Percentiles rank a stretch among this genome's conserved stretches.
phyloP scores from a whole-genome alignment of 2,888 invertebrate species.

The Cantharis nigra region DNA sequence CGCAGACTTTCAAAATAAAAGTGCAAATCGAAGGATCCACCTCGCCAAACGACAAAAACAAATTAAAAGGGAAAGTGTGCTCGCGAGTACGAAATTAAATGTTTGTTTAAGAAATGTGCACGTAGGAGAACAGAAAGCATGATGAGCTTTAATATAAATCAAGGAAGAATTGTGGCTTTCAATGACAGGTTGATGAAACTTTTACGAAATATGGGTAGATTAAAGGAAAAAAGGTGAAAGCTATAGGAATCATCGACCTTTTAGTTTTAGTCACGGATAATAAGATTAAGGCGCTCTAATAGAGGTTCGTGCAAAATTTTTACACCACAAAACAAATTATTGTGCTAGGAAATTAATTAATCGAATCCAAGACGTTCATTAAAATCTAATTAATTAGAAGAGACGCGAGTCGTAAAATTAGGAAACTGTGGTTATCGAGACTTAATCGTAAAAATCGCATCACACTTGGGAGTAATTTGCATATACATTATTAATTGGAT shows the following conservation, averaged over 20 bases:
- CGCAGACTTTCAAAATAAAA: background rate
- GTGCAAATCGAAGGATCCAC: slow-evolving; percentile 4
- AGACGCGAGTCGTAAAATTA: background rate
- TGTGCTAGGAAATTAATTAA: background rate
- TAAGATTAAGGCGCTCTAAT: slow-evolving; percentile 22
- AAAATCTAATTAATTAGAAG: background rate
- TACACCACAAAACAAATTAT: background rate
- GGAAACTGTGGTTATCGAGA: background rate
- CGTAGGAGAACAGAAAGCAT: slow-evolving; percentile 1
- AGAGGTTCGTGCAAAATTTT: background rate
- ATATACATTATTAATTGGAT: background rate
- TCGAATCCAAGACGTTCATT: background rate
- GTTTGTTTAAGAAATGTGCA: background rate
- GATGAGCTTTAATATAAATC: background rate
- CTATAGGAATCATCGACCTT: slow-evolving; percentile 23
- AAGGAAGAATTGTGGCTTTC: slow-evolving; percentile 10
- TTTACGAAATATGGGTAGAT: slow-evolving; percentile 19
- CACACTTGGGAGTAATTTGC: background rate
- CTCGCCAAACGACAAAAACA: background rate
- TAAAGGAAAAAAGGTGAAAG: slow-evolving; percentile 24
- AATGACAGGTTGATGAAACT: slow-evolving; percentile 22
- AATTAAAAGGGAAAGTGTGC: slow-evolving; percentile 5
- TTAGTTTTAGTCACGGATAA: slow-evolving; percentile 16
- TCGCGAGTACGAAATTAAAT: background rate
- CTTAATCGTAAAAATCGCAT: background rate